Evolutionary conservation across 2,888 invertebrate species (phyloP).

Genomic region (Elgonia sp.): DNA sequence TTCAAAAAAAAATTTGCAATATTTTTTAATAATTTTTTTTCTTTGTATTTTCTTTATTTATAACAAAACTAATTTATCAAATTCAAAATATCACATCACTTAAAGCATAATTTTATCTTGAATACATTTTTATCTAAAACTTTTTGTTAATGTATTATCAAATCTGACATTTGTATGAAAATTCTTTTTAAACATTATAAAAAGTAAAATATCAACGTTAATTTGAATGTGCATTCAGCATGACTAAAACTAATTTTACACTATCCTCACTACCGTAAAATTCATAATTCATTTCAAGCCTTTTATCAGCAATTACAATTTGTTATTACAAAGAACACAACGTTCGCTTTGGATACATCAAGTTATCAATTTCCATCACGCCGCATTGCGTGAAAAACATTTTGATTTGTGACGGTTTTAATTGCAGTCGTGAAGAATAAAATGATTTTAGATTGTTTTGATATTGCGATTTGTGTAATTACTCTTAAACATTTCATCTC

Average conservation of each 20-base stretch:
- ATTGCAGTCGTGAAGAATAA: not conserved
- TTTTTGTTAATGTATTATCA: not conserved
- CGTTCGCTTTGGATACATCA: not conserved
- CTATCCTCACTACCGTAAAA: not conserved
- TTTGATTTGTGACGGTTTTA: not conserved
- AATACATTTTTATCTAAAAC: not conserved
- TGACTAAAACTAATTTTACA: conserved; percentile 1
- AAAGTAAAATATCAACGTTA: conserved; percentile 14
- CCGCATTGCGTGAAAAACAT: not conserved
- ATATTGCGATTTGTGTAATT: conserved; percentile 12
- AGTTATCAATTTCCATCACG: conserved; percentile 4
- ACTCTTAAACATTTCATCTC: conserved; percentile 21
- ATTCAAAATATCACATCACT: no score
- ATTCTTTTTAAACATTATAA: not conserved
- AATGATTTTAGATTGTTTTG: conserved; percentile 1
- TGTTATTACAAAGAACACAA: not conserved
- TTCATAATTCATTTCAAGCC: conserved; percentile 24
- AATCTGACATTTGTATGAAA: conserved; percentile 16
- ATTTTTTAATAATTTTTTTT: no score
- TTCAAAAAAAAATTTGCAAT: no score
- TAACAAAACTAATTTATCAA: no score
- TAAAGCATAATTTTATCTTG: no score
- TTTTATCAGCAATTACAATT: conserved; percentile 3
- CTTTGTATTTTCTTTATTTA: no score
- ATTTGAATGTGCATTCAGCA: not conserved